phyloP scores from a whole-genome alignment of 2,888 invertebrate genomes.

The Latheticus oryzae region DNA sequence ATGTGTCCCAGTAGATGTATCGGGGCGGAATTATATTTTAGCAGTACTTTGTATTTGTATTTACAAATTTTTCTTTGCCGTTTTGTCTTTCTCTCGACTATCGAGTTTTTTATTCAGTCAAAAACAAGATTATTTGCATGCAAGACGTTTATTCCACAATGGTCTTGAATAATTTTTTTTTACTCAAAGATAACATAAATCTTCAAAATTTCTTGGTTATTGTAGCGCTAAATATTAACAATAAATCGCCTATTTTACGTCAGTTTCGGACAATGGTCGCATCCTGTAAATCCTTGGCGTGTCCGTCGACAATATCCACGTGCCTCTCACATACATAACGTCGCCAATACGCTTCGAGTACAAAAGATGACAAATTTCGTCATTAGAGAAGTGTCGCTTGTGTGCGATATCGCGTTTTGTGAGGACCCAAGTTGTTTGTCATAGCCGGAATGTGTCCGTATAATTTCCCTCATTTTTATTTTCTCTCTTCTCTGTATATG shows the following conservation, averaged over 20 bases:
- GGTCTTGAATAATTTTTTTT: too few relatives aligned
- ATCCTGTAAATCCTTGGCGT: constrained; percentile 51
- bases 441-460: constrained; percentile 55
- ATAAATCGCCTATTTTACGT: neutral
- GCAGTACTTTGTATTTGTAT: constrained; percentile 60
- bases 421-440: constrained; percentile 56
- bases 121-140: too few relatives aligned
- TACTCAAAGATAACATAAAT: too few relatives aligned
- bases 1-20: constrained; percentile 60
- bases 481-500: constrained; percentile 46
- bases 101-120: constrained; percentile 12
- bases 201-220: too few relatives aligned
- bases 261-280: constrained; percentile 39
- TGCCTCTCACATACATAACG: constrained; percentile 55
- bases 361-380: constrained; percentile 61
- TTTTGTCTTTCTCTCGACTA: constrained; percentile 26
- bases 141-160: too few relatives aligned
- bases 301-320: constrained; percentile 54
- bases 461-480: constrained; percentile 58
- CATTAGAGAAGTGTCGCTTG: constrained; percentile 59
- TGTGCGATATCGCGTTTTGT: constrained; percentile 57
- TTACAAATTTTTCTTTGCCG: constrained; percentile 59
- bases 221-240: neutral
- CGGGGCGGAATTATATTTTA: constrained; percentile 60
- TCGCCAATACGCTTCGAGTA: constrained; percentile 60